These are phyloP conservation scores for Willowsia nigromaculata DNA, from an alignment of 2,888 invertebrate genomes.

Conservation along the genomic window DNA sequence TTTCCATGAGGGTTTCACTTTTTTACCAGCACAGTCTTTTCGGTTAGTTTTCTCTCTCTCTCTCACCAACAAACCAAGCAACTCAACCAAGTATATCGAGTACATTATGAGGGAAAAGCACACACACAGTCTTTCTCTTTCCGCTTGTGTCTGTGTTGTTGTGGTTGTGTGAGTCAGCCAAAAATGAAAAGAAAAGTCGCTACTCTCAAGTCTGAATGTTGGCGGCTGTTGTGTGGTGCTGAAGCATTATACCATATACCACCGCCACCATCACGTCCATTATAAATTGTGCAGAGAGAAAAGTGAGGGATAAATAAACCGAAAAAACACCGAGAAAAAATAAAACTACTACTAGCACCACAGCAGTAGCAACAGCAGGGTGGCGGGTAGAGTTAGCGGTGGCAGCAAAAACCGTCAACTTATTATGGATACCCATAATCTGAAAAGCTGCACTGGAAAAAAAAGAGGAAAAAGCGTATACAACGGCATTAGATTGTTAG, in stretches of 20 bases:
- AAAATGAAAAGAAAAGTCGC: not conserved
- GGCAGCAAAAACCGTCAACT: slow-evolving; percentile 11
- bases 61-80: slow-evolving; percentile 8
- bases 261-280: slow-evolving; percentile 31
- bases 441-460: too few relatives aligned
- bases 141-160: not conserved
- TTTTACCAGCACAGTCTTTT: not conserved
- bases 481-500: not conserved
- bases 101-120: not conserved
- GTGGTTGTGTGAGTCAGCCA: slow-evolving; percentile 16
- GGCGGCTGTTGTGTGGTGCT: slow-evolving; percentile 14
- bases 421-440: slow-evolving; percentile 27
- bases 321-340: too few relatives aligned
- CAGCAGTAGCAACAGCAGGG: not conserved
- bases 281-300: slow-evolving; percentile 33
- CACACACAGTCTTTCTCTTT: not conserved
- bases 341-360: not conserved
- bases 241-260: too few relatives aligned
- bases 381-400: not conserved
- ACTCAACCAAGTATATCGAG: too few relatives aligned
- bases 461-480: not conserved
- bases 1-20: not conserved
- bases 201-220: not conserved
- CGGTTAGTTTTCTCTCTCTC: not conserved
- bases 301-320: slow-evolving; percentile 27